Conservation (phyloP, 2,888 invertebrate species). For the Brachypterus glaber region DNA sequence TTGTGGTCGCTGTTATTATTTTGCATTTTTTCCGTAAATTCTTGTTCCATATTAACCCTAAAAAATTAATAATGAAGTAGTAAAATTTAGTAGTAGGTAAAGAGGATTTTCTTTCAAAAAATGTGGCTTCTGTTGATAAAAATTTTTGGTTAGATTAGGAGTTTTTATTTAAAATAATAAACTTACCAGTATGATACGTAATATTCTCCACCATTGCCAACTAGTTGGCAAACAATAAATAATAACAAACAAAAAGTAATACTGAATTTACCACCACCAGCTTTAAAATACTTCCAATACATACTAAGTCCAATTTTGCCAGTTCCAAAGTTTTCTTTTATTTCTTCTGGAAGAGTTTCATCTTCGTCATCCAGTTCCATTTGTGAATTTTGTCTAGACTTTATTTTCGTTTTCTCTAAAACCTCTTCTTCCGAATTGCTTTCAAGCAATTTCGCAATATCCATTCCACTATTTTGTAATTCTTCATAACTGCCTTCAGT, state of each 20-base stretch:
- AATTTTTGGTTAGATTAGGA: neutral
- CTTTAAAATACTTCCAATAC: constrained; percentile 44
- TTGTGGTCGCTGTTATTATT: constrained; percentile 19
- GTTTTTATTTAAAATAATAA: constrained; percentile 2
- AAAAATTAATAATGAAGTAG: too few species aligned
- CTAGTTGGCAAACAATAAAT: constrained; percentile 48
- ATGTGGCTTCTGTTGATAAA: too few species aligned
- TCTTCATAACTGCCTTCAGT: constrained; percentile 42
- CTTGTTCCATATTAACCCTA: constrained; percentile 36
- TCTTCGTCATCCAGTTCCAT: constrained; percentile 33
- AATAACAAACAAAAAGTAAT: constrained; percentile 40
- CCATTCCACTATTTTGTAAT: constrained; percentile 43
- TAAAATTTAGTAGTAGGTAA: too few species aligned
- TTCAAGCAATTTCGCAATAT: constrained; percentile 31
- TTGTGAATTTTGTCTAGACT: constrained; percentile 33
- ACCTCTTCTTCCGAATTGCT: constrained; percentile 24
- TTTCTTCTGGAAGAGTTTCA: constrained; percentile 29
- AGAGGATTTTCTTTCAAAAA: too few species aligned
- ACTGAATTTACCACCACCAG: constrained; percentile 44
- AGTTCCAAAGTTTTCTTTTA: constrained; percentile 32
- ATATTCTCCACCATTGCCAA: constrained; percentile 58
- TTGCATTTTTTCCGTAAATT: constrained; percentile 21
- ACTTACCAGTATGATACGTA: constrained; percentile 61
- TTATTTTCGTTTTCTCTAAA: constrained; percentile 31
- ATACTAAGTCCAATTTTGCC: constrained; percentile 32